Evolutionary conservation across 2,113 vertebrate genomes (phyloP).

Genomic region (Tylochromis polylepis): DNA sequence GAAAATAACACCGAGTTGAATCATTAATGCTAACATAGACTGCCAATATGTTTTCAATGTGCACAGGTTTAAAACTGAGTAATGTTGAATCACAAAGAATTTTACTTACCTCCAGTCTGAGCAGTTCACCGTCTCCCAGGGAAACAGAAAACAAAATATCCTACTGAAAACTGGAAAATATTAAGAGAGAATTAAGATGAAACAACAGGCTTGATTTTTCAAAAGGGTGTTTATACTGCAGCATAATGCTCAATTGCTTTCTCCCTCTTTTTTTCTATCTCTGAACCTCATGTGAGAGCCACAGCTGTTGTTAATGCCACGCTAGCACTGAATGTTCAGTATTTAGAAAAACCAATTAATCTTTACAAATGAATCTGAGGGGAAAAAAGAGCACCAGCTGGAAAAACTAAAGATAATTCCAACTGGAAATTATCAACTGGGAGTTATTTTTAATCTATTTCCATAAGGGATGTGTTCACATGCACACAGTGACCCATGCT

Average conservation of each 20-base stretch:
- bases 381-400: neutral
- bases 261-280: neutral
- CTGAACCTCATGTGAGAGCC: neutral
- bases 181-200: neutral
- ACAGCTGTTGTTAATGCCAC: constrained; percentile 22
- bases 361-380: neutral
- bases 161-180: neutral
- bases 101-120: neutral
- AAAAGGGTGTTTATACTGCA: neutral
- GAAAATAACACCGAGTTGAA: neutral
- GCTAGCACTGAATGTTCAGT: neutral
- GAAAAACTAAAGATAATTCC: neutral
- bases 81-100: neutral
- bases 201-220: neutral
- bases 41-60: neutral
- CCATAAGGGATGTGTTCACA: neutral
- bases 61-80: neutral
- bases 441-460: neutral
- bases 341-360: neutral
- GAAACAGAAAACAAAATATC: neutral
- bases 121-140: neutral
- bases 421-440: neutral
- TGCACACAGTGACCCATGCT: neutral
- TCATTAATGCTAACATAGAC: neutral
- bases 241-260: neutral